Conservation (phyloP, 2,113 vertebrate genomes). For the Varanus salvator region DNA sequence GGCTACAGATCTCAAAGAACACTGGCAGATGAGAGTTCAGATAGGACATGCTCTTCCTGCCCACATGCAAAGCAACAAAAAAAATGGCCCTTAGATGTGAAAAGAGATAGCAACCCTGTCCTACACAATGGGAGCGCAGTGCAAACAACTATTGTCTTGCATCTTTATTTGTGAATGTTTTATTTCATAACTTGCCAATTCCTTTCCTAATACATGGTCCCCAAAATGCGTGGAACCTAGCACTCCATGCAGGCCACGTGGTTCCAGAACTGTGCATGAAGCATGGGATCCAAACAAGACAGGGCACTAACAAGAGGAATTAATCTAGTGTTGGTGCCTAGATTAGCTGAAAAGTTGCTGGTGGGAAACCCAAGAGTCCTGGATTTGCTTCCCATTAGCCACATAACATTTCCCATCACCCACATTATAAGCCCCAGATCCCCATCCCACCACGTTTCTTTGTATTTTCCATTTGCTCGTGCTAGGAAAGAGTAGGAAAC, state of each 20-base stretch:
- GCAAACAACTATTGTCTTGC: background rate
- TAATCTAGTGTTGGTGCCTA: background rate
- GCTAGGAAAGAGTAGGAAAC: slow-evolving; percentile 14
- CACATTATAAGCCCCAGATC: background rate
- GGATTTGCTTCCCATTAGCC: background rate
- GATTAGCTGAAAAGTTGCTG: background rate
- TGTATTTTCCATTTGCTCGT: background rate
- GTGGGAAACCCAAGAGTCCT: background rate
- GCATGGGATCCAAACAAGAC: background rate
- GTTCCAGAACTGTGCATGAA: background rate
- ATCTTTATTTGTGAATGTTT: background rate
- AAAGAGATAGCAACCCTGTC: background rate
- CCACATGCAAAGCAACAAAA: background rate
- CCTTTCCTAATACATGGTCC: background rate
- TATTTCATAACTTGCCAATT: background rate
- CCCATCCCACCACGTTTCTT: background rate
- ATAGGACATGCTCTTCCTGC: background rate
- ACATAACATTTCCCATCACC: background rate
- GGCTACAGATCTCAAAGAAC: background rate
- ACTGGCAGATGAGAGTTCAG: background rate
- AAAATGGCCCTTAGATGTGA: background rate
- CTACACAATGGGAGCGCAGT: background rate
- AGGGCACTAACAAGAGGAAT: background rate
- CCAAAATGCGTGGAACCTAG: background rate
- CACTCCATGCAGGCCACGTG: background rate